A percentile compares a stretch with the other conserved stretches of the same genome.
Conservation (phyloP, 2,888 invertebrate genomes). For the Dolichomitus sp. region DNA sequence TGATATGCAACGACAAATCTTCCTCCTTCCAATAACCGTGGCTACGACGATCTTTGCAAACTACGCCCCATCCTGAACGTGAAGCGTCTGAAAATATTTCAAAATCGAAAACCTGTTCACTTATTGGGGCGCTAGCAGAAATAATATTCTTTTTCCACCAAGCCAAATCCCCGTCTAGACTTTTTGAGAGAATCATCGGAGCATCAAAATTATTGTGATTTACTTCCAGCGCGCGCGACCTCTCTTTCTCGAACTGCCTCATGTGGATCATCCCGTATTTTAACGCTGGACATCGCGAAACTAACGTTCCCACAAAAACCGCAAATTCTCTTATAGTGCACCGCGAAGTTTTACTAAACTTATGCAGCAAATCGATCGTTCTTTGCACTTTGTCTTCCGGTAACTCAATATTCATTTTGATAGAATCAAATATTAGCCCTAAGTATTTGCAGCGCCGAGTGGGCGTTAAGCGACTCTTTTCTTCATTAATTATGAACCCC, state of each 20-base stretch:
- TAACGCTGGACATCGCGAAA: constrained; percentile 38
- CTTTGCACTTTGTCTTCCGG: constrained; percentile 32
- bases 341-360: constrained; percentile 3
- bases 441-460: constrained; percentile 48
- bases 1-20: constrained; percentile 53
- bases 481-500: constrained; percentile 42
- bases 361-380: constrained; percentile 13
- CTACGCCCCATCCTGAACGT: constrained; percentile 57
- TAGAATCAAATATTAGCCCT: constrained; percentile 42
- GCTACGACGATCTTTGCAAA: constrained; percentile 27
- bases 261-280: constrained; percentile 41
- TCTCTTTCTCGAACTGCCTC: constrained; percentile 30
- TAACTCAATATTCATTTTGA: constrained; percentile 36
- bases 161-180: constrained; percentile 3
- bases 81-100: constrained; percentile 69
- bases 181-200: constrained; percentile 22
- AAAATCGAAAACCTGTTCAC: constrained; percentile 31
- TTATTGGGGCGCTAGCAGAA: constrained; percentile 43
- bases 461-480: constrained; percentile 21
- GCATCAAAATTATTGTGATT: constrained; percentile 34
- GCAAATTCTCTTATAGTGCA: constrained; percentile 43
- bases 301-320: constrained; percentile 28
- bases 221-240: constrained; percentile 12
- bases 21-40: constrained; percentile 55
- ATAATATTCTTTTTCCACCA: constrained; percentile 35